Percentiles rank a stretch among this genome's conserved stretches.
Evolutionary conservation across 53 echinoderm and acorn worm species (phyloP).

Genomic region (Apostichopus leukothele): DNA sequence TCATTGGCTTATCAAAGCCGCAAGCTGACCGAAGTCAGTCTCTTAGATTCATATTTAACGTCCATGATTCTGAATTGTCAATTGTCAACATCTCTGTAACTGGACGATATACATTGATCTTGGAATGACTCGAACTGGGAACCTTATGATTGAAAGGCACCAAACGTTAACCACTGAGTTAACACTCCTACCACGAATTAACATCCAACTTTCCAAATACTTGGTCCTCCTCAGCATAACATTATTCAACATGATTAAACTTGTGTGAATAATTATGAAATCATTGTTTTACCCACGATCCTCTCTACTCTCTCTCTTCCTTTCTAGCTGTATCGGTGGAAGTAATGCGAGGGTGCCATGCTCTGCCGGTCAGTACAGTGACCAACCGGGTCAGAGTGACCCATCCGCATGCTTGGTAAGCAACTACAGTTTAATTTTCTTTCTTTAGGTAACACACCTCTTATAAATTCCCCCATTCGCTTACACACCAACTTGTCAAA

Average conservation of each 20-base stretch:
- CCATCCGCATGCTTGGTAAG: conserved; percentile 76
- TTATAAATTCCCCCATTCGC: too few relatives aligned
- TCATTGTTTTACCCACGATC: background rate
- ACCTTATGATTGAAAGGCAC: too few relatives aligned
- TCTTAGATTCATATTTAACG: too few relatives aligned
- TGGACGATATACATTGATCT: too few relatives aligned
- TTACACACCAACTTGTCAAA: background rate
- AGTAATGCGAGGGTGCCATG: conserved; percentile 78
- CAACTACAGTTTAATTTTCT: too few relatives aligned
- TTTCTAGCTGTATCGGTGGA: conserved; percentile 71
- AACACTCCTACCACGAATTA: background rate
- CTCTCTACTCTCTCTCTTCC: background rate
- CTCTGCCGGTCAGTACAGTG: conserved; percentile 78
- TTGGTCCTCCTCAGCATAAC: background rate
- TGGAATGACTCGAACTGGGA: too few relatives aligned
- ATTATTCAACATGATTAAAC: background rate
- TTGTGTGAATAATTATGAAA: background rate
- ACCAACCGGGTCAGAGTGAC: conserved; percentile 60
- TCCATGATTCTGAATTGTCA: too few relatives aligned
- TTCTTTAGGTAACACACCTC: too few relatives aligned
- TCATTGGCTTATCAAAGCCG: too few relatives aligned
- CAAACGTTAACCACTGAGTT: too few relatives aligned
- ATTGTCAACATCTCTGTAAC: too few relatives aligned
- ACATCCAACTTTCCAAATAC: background rate
- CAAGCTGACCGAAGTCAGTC: too few relatives aligned